Percentiles rank a stretch among this genome's conserved stretches.
Conservation (phyloP, 2,797 vertebrate genomes). For the Lagorchestes hirsutus region DNA sequence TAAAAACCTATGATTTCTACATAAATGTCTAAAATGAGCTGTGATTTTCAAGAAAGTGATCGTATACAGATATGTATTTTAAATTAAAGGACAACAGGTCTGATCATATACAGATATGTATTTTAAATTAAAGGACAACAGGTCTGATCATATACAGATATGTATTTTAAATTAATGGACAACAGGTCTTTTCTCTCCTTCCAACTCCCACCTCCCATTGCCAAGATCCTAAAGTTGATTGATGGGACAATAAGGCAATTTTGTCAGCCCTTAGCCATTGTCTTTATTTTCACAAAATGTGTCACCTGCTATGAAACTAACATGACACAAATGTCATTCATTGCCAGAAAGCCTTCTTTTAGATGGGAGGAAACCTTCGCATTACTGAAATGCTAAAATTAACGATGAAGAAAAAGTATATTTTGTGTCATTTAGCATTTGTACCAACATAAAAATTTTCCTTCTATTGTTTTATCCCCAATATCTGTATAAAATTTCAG, state of each 20-base stretch:
- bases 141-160: too few species aligned
- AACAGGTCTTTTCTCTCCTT: too few species aligned
- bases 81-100: too few species aligned
- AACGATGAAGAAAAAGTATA: slow-evolving; percentile 49
- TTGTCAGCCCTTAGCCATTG: too few species aligned
- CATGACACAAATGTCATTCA: slow-evolving; percentile 49
- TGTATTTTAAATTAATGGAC: too few species aligned
- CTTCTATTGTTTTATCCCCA: slow-evolving; percentile 65
- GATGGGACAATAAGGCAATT: too few species aligned
- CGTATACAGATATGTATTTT: too few species aligned
- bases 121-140: too few species aligned
- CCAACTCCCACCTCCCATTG: too few species aligned
- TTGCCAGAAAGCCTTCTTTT: slow-evolving; percentile 63
- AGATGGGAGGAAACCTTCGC: slow-evolving; percentile 58
- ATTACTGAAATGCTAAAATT: slow-evolving; percentile 54
- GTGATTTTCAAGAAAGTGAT: too few species aligned
- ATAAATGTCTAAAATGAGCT: not conserved
- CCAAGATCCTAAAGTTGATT: too few species aligned
- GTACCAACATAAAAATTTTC: slow-evolving; percentile 53
- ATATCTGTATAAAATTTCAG: slow-evolving; percentile 45
- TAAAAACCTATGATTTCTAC: slow-evolving; percentile 28
- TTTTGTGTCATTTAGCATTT: slow-evolving; percentile 71
- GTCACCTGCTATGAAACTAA: slow-evolving; percentile 49
- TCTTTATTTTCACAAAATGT: slow-evolving; percentile 53
- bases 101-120: too few species aligned